Base-by-base conservation (phyloP, 2,888 invertebrate species). In the Rhingia rostrata region DNA sequence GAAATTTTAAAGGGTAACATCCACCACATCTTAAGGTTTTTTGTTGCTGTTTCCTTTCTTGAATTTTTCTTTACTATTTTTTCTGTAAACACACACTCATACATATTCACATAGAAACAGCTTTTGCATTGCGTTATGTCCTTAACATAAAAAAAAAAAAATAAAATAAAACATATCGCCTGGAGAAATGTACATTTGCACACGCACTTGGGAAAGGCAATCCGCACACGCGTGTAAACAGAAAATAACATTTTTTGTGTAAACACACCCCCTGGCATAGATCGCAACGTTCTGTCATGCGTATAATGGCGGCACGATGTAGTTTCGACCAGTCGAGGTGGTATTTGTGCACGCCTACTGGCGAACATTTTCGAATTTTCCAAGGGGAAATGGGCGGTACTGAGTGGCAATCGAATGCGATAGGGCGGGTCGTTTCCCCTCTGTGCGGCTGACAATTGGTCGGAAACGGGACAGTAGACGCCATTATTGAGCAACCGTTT, bases 1-100 rank as follows among this genome's bases (percentile, higher is more conserved):
- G 84, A 84, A 84, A 84, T 84, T 79, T 84, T 84, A 79, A 79
- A 84, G 79, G 79, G 70, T 74, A 84, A 49, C 66, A 39, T 82
- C 58, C 56, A 54, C 30, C 12, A 32, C 32, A 6, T 56, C 14
- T 51, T 32, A 32, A 35, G n/a, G 12, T 72, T 60, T n/a, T 43
- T 61, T 37, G 45, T 54, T 56, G 2, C 10, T 43, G 10, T 10
- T 45, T 63, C 45, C n/a, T 41, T 61, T 67, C 61, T 77, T 58
- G 22, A 32, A 37, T 41, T 66, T 61, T 43, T 69, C 30, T 60
- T 69, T 61, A 6, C 54, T 32, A 22, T 33, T 39, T 33, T 39
- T 45, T 47, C 45, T 58, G 47, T 64, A 39, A 4, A 9, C 47
- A 69, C 39, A 45, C 35, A 45, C 30, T 22, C 22, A 22, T 22